Evolutionary conservation across 23 tunicate species (phyloP), one percentile per base, ranked within the genome.

Genomic region (Aplidium turbinatum): DNA sequence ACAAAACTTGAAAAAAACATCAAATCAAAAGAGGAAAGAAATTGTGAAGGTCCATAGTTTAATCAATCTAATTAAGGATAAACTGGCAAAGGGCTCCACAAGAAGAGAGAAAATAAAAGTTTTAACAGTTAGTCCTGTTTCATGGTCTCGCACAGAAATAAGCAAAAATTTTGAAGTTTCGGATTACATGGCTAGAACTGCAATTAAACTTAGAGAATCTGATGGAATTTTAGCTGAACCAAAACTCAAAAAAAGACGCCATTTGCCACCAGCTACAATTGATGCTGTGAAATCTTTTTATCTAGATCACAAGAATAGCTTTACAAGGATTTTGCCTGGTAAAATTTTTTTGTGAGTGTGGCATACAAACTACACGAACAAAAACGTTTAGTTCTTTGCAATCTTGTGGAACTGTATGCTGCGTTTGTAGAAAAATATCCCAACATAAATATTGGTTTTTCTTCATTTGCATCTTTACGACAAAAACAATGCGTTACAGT

Each of bases 151-250:
- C 36, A 28, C 71, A 50, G 63, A 50, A 46, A 52, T 68, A 18
- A 5, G 47, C 16, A 68, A 7, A 36, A 11, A 19, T 18, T 68
- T 68, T 68, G 61, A 28, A 18, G 75, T 47, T 40, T 24, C 60
- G 20, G 32, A 47, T 36, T 36, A 35, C 24, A 36, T 40, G 26
- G 75, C 39, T 35, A 19, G 18, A 68, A 36, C 26, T 9, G 75
- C 75, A 38, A 40, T 24, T 9, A 18, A 7, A 36, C 31, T 47
- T 24, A 20, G 13, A 29, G n/a, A 68, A 47, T 24, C 61, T 29
- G 57, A 40, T 7, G 75, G 68, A 68, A 68, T 68, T 39, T 68
- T 68, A 40, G 58, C 28, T 45, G 58, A 9, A 36, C 68, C 75
- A 19, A 24, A 33, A 24, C 9, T 36, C 23, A 38, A 16, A 30